A percentile compares a stretch with the other conserved stretches of the same genome.
Conservation (phyloP, 92 coral and sea anemone genomes). For the Siderastrea siderea region DNA sequence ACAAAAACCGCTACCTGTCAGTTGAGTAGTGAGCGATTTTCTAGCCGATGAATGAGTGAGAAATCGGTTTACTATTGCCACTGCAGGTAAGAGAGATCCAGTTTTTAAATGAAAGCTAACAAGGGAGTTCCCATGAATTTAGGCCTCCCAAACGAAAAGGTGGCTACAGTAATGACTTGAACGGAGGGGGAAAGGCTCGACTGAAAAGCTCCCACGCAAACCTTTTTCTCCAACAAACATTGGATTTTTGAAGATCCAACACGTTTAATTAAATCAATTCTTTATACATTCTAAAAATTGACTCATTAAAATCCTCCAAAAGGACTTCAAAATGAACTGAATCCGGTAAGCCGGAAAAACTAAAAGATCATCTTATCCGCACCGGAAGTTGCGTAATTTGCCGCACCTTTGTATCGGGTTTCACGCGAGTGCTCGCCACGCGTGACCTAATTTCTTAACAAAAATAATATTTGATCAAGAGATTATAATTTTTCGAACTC, state of each 20-base stretch:
- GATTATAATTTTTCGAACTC: neutral
- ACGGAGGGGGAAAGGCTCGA: neutral
- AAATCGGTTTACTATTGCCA: too few relatives aligned
- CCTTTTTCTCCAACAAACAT: neutral
- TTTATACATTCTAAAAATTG: too few relatives aligned
- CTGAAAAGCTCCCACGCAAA: neutral
- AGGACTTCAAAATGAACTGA: neutral
- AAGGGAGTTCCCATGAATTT: too few relatives aligned
- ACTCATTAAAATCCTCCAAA: neutral
- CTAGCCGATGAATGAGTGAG: too few relatives aligned
- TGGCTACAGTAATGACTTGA: neutral
- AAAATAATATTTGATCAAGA: neutral
- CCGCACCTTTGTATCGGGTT: conserved; percentile 17
- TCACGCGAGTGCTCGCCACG: neutral
- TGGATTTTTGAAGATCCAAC: conserved; percentile 7
- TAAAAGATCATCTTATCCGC: neutral
- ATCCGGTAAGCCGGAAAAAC: neutral
- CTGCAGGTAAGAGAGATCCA: too few relatives aligned
- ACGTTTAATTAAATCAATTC: neutral
- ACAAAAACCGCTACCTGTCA: too few relatives aligned
- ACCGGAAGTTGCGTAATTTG: conserved; percentile 20
- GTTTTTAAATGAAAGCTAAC: too few relatives aligned
- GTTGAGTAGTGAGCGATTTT: too few relatives aligned
- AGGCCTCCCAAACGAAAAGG: too few relatives aligned
- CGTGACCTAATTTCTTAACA: neutral